These are phyloP conservation scores for Drosophila kohkoa DNA, from an alignment of 1,140 invertebrate species.

Conservation along the genomic window DNA sequence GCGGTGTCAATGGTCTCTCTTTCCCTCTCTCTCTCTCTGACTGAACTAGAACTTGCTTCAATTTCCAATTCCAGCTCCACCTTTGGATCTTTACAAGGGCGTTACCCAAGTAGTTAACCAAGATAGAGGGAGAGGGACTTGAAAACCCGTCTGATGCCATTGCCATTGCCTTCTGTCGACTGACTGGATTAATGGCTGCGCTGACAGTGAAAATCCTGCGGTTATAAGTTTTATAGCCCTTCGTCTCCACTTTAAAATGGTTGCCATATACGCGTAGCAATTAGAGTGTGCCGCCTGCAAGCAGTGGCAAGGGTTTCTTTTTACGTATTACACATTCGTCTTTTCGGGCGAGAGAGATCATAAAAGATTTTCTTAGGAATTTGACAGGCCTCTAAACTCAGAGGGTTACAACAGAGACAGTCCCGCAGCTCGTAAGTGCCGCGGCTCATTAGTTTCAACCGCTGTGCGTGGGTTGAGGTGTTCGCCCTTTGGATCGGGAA, in stretches of 20 bases:
- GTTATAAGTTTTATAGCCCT: conserved; percentile 77
- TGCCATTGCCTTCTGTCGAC: not conserved
- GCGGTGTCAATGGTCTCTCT: conserved; percentile 43
- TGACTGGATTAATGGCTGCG: conserved; percentile 70
- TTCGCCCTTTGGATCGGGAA: conserved; percentile 21
- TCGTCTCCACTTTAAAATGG: conserved; percentile 40
- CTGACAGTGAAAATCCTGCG: conserved; percentile 81
- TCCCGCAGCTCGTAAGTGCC: conserved; percentile 14
- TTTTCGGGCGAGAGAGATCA: conserved; percentile 59
- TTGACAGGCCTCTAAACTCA: conserved; percentile 38
- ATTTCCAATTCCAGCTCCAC: not conserved
- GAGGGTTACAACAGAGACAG: conserved; percentile 16
- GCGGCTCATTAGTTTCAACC: conserved; percentile 61
- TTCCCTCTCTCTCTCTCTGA: too few relatives aligned
- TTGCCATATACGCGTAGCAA: conserved; percentile 46
- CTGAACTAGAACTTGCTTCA: not conserved
- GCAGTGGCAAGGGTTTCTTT: conserved; percentile 13
- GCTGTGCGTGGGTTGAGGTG: conserved; percentile 55
- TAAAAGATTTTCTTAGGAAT: conserved; percentile 72
- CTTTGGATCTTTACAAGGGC: conserved; percentile 61
- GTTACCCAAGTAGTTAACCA: conserved; percentile 64
- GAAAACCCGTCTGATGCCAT: conserved; percentile 30
- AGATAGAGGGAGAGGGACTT: conserved; percentile 10
- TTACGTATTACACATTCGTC: conserved; percentile 24
- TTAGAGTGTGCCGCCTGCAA: conserved; percentile 61